Evolutionary conservation across 1,140 invertebrate species (phyloP), one percentile per base, ranked within the genome.

Genomic region (Aphelenchoides avenae): DNA sequence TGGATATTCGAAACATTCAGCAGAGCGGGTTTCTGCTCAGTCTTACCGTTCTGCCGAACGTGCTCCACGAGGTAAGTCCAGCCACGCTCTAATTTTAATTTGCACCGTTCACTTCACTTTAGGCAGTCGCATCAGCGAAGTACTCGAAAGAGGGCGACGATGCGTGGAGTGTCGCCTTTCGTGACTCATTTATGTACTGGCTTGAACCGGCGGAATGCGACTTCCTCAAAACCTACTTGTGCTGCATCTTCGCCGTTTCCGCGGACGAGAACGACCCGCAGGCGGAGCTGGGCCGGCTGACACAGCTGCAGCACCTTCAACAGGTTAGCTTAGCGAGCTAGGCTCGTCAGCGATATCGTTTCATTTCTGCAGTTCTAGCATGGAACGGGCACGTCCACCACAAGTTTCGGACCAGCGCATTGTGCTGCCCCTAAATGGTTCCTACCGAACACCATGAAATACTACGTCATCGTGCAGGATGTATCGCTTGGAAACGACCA

Each of bases 401-500:
- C n/a, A 7, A 13, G 66, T 13, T 15, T 49, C 36, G 40, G 52
- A 6, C 67, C 66, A 5, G 39, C 52, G 3, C 64, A 70, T 44
- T 70, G 66, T 29, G 44, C 68, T 13, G 3, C 47, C 11, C 71
- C 68, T 1, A 91, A 91, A 76, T 95, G 91, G 90, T 92, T 95
- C 77, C 86, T 84, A 67, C 85, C 85, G 54, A 85, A 85, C 61
- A 85, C 89, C 29, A 26, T 60, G 24, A 86, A 89, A 71, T 90
- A 88, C 79, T 93, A 90, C 80, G 85, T 95, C 53, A 81, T 95
- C 36, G 71, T 95, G 41, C 88, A 94, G 80, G 91, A 94, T 80
- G 81, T 83, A n/a, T 59, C 79, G n/a, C 81, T 83, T 63, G 83
- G 83, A 65, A 83, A 86, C 61, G 78, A 78, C 49, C 52, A 80